phyloP scores from a whole-genome alignment of 1,140 invertebrate species.

The Meteorus sp. region DNA sequence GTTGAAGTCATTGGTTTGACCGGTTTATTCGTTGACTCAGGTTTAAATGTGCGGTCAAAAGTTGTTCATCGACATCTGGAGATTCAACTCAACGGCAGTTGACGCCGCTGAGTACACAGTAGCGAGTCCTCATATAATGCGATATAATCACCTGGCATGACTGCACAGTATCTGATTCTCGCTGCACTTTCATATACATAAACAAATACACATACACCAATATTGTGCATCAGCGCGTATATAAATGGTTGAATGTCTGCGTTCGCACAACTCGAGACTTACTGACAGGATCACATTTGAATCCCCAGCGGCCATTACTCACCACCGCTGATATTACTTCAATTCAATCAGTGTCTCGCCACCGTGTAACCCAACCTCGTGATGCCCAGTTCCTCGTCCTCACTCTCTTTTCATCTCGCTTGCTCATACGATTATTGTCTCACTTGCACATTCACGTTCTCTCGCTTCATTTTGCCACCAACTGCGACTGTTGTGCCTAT shows the following conservation, averaged over 20 bases:
- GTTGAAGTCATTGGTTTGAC: conserved; percentile 1
- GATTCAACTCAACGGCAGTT: conserved; percentile 5
- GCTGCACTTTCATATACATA: conserved; percentile 5
- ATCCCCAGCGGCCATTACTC: conserved; percentile 56
- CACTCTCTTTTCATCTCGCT: too few species aligned
- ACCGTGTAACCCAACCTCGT: neutral
- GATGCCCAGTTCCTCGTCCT: too few species aligned
- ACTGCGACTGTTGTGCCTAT: neutral
- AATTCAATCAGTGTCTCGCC: conserved; percentile 51
- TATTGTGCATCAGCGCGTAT: conserved; percentile 23
- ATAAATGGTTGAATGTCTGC: neutral
- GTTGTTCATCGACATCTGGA: conserved; percentile 41
- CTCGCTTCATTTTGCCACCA: too few species aligned
- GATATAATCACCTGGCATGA: conserved; percentile 61
- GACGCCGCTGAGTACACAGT: conserved; percentile 55
- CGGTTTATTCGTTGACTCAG: neutral
- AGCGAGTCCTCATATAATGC: conserved; percentile 60
- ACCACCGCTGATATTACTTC: conserved; percentile 61
- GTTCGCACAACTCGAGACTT: neutral
- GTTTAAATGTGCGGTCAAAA: conserved; percentile 33
- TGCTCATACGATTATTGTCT: too few species aligned
- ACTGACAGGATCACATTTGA: conserved; percentile 4
- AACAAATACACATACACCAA: conserved; percentile 38
- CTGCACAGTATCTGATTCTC: conserved; percentile 58
- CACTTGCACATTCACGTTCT: too few species aligned